Evolutionary conservation across 53 echinoderm and acorn worm species (phyloP).

Genomic region (Actinopyga echinites): DNA sequence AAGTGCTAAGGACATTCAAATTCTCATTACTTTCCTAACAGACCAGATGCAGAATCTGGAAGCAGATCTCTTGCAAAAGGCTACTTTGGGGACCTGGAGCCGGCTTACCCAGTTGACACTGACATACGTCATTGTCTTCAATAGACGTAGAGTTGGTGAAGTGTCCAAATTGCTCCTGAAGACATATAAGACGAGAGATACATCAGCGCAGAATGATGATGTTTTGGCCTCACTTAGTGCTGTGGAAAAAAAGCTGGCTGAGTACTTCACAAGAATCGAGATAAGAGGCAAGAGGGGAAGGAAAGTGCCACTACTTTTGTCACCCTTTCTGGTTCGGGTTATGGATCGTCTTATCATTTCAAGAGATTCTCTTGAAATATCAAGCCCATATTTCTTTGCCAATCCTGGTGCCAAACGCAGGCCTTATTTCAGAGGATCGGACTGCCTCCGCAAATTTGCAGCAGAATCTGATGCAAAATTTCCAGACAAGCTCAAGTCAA

Average conservation of each 20-base stretch:
- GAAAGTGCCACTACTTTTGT: slow-evolving; percentile 1
- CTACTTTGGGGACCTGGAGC: slow-evolving; percentile 5
- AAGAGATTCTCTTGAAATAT: not conserved
- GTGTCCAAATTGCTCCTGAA: not conserved
- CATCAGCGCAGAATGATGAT: not conserved
- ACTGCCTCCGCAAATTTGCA: not conserved
- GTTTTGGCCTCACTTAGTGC: not conserved
- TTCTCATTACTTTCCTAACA: not conserved
- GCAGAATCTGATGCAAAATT: not conserved
- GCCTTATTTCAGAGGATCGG: not conserved
- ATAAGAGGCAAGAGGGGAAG: slow-evolving; percentile 24
- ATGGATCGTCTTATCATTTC: not conserved
- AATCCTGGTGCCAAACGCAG: not conserved
- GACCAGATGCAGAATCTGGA: slow-evolving; percentile 4
- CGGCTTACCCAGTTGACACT: not conserved
- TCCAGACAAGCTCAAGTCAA: not conserved
- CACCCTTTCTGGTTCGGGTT: not conserved
- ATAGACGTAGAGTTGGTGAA: slow-evolving; percentile 10
- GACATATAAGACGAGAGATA: not conserved
- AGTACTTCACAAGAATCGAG: not conserved
- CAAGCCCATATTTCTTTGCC: not conserved
- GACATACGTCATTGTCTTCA: not conserved
- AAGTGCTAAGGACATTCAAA: slow-evolving; percentile 12
- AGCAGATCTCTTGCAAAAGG: not conserved
- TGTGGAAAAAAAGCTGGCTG: not conserved